phyloP scores from a whole-genome alignment of 2,113 vertebrate genomes.

The Heloderma charlesbogerti region DNA sequence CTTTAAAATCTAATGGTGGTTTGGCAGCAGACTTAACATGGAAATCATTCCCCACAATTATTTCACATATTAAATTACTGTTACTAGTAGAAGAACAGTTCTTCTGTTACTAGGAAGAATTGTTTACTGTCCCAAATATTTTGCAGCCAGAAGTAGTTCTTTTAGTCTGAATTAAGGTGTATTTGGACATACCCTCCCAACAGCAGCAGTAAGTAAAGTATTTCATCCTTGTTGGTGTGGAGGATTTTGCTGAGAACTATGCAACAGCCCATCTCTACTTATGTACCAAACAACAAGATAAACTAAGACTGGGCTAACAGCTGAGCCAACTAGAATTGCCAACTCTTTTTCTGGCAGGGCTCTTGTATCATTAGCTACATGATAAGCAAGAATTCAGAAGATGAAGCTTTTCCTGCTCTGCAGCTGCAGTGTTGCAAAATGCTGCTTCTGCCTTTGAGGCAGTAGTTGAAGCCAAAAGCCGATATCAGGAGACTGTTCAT shows the following conservation, averaged over 20 bases:
- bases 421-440: background rate
- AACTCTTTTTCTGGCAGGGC: background rate
- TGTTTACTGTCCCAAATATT: background rate
- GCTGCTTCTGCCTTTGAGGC: background rate
- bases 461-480: background rate
- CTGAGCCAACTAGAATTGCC: background rate
- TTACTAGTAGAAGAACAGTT: too few relatives aligned
- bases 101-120: background rate
- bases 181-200: background rate
- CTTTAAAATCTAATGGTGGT: background rate
- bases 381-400: background rate
- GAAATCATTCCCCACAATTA: background rate
- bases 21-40: background rate
- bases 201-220: background rate
- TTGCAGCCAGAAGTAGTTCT: too few relatives aligned
- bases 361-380: background rate
- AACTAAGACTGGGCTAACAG: background rate
- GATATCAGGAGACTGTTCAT: background rate
- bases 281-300: background rate
- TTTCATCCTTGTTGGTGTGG: background rate
- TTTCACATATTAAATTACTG: background rate
- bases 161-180: background rate
- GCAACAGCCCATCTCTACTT: background rate
- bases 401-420: background rate
- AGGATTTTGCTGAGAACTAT: background rate